A percentile compares a stretch with the other conserved stretches of the same genome.
Conservation (phyloP, 1,140 invertebrate species). For the Ridgeia piscesae region DNA sequence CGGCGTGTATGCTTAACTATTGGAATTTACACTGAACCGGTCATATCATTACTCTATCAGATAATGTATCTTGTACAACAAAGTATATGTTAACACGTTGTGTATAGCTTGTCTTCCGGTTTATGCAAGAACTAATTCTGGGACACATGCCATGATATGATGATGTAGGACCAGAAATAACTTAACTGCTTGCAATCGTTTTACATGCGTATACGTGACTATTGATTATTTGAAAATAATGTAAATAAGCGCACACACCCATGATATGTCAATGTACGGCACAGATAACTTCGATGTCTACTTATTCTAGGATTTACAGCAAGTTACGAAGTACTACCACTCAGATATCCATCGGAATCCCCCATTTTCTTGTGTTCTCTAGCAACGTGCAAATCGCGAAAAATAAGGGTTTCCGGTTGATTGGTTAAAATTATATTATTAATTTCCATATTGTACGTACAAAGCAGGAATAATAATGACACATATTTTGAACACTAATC, state of each 20-base stretch:
- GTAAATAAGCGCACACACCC: background rate
- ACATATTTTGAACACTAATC: background rate
- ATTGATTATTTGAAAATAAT: background rate
- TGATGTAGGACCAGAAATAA: too few relatives aligned
- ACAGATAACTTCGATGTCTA: conserved; percentile 5
- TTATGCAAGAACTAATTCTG: background rate
- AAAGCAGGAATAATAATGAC: background rate
- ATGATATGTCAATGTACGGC: background rate
- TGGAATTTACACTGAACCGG: background rate
- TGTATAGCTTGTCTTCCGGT: too few relatives aligned
- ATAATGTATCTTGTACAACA: background rate
- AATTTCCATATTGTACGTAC: background rate
- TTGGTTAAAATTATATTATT: background rate
- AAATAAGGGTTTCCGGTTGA: background rate
- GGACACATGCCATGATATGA: background rate
- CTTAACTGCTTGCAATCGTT: background rate
- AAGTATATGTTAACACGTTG: background rate
- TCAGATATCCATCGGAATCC: background rate
- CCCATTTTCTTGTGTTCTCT: background rate
- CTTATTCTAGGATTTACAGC: background rate
- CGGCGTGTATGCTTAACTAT: background rate
- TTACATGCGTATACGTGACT: background rate
- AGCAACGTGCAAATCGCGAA: background rate
- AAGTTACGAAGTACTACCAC: background rate
- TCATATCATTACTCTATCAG: background rate